These are phyloP conservation scores for Stomorhina lunata DNA, from an alignment of 2,888 invertebrate species.

Conservation along the genomic window DNA sequence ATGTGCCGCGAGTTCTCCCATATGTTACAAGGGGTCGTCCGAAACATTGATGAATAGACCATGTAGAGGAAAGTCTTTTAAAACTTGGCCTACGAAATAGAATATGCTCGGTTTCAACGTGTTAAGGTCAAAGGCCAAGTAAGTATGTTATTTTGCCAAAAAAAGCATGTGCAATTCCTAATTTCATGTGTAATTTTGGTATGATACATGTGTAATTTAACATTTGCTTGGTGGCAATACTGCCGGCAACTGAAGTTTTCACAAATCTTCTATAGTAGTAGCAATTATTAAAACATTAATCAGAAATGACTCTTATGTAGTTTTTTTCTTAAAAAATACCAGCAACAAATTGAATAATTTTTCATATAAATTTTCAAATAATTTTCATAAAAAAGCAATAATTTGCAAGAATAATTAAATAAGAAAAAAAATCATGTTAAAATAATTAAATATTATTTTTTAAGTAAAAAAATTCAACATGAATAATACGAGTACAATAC, in stretches of 20 bases:
- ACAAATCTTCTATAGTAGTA: not conserved
- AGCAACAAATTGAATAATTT: slow-evolving; percentile 44
- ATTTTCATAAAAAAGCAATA: slow-evolving; percentile 11
- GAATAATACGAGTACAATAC: slow-evolving; percentile 17
- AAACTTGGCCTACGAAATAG: too few species aligned
- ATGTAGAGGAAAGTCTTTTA: too few species aligned
- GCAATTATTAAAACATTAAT: not conserved
- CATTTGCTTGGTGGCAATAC: too few species aligned
- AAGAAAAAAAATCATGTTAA: slow-evolving; percentile 28
- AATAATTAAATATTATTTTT: slow-evolving; percentile 44
- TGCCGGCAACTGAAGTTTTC: not conserved
- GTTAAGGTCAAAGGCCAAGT: too few species aligned
- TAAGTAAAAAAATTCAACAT: slow-evolving; percentile 12
- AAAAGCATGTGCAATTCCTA: too few species aligned
- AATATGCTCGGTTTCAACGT: too few species aligned
- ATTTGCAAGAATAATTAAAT: slow-evolving; percentile 12
- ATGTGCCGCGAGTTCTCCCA: too few species aligned
- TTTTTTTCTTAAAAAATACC: not conserved
- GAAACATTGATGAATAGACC: too few species aligned
- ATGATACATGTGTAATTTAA: too few species aligned
- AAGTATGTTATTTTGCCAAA: too few species aligned
- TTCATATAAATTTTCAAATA: slow-evolving; percentile 28
- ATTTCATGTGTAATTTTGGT: too few species aligned
- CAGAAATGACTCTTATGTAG: not conserved
- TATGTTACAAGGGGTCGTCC: too few species aligned